Evolutionary conservation across 2,113 vertebrate genomes (phyloP).

Genomic region (Spea multiplicata): DNA sequence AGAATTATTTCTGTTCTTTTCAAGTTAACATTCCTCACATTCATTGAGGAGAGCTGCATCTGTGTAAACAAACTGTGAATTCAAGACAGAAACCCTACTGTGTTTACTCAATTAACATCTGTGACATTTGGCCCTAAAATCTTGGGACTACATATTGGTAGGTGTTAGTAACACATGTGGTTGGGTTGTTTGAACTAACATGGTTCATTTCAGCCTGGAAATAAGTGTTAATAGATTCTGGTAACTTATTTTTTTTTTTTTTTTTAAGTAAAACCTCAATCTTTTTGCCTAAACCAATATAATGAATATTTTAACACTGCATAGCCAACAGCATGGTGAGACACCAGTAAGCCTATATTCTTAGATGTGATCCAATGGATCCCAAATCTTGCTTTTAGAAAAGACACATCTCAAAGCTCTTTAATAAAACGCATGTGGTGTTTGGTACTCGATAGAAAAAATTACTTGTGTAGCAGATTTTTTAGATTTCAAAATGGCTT

Average conservation of each 20-base stretch:
- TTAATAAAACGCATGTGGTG: too few species aligned
- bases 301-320: too few species aligned
- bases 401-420: too few species aligned
- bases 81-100: slow-evolving; percentile 68
- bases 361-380: too few species aligned
- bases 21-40: slow-evolving; percentile 71
- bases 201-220: slow-evolving; percentile 56
- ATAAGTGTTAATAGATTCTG: slow-evolving; percentile 16
- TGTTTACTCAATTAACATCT: slow-evolving; percentile 68
- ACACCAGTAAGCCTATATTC: too few species aligned
- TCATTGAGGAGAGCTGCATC: slow-evolving; percentile 76
- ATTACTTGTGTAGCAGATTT: too few species aligned
- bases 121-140: slow-evolving; percentile 64
- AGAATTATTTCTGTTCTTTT: slow-evolving; percentile 56
- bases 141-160: slow-evolving; percentile 59
- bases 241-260: slow-evolving; percentile 27
- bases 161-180: slow-evolving; percentile 71
- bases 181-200: slow-evolving; percentile 61
- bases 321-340: too few species aligned
- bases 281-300: too few species aligned
- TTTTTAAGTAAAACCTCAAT: slow-evolving; percentile 32
- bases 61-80: slow-evolving; percentile 74
- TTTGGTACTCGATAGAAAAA: too few species aligned
- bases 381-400: too few species aligned
- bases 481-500: too few species aligned